Conservation (phyloP, 2,113 vertebrate genomes). For the Delphinapterus leucas region DNA sequence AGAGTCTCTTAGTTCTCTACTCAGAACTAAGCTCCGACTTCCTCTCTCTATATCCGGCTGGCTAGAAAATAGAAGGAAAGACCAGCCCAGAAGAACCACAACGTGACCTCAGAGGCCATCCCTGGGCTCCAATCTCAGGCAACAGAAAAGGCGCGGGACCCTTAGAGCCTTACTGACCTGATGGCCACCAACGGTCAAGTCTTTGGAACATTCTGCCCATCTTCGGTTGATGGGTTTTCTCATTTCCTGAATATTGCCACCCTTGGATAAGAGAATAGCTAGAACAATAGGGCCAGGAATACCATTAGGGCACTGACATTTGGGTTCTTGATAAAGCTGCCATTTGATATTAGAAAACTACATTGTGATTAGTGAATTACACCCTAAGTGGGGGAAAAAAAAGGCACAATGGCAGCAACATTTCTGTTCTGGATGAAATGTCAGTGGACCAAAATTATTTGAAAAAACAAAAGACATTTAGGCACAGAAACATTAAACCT, state of each 20-base stretch:
- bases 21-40: background rate
- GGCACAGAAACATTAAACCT: background rate
- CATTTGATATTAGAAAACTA: background rate
- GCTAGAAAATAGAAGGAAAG: background rate
- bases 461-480: background rate
- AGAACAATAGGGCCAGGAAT: background rate
- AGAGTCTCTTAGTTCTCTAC: background rate
- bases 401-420: background rate
- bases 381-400: rapidly evolving
- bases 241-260: background rate
- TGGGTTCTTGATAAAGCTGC: background rate
- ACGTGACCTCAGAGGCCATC: background rate
- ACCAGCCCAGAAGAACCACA: background rate
- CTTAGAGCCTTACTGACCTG: background rate
- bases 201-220: background rate
- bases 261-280: background rate
- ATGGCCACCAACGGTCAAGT: rapidly evolving
- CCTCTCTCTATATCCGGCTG: background rate
- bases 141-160: too few relatives aligned
- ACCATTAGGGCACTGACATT: background rate
- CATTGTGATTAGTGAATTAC: background rate
- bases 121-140: rapidly evolving
- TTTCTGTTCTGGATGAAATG: background rate
- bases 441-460: background rate
- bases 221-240: background rate